Evolutionary conservation across 1,140 invertebrate genomes (phyloP), one percentile per base, ranked within the genome.

Genomic region (Tribolium madens): DNA sequence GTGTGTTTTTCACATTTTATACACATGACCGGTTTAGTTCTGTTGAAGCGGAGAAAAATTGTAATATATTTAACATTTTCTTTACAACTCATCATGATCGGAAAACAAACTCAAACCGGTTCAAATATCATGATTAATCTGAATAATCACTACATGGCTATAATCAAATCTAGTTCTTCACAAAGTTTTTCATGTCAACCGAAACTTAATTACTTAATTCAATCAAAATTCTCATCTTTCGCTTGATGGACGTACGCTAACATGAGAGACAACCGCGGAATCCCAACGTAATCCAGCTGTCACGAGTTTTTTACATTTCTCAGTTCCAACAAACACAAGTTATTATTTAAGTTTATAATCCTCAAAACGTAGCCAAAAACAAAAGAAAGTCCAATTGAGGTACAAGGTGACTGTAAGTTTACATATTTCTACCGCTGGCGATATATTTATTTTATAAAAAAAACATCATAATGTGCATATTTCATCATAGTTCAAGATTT

Each of bases 101-200:
- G 21, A 26, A 26, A 26, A 26, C 21, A 26, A 26, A 26, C 21
- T 26, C 21, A 26, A 26, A 26, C 21, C 21, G 21, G 21, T 47
- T 12, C 46, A 47, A 36, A 73, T 53, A 57, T 73, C 72, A 48
- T 14, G 47, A 52, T 48, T 18, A 57, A 15, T 72, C 42, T 21
- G 7, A 10, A 47, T 18, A 42, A 72, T 72, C 18, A 18, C 18
- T 12, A 72, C 69, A 72, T 13, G 21, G 21, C 21, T 4, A 4
- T 53, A 12, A 15, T 53, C 12, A 15, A 53, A 53, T 14, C 50
- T 53, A 14, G 12, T 53, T 53, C 50, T 53, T 53, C 12, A 17
- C 9, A 18, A 5, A 14, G 12, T 53, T 53, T 15, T 9, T 15
- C 9, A 12, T 2, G 3, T 1, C 12, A 13, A 14, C 50, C 12